phyloP scores from a whole-genome alignment of 2,797 vertebrate species.

The Siniperca undulata region DNA sequence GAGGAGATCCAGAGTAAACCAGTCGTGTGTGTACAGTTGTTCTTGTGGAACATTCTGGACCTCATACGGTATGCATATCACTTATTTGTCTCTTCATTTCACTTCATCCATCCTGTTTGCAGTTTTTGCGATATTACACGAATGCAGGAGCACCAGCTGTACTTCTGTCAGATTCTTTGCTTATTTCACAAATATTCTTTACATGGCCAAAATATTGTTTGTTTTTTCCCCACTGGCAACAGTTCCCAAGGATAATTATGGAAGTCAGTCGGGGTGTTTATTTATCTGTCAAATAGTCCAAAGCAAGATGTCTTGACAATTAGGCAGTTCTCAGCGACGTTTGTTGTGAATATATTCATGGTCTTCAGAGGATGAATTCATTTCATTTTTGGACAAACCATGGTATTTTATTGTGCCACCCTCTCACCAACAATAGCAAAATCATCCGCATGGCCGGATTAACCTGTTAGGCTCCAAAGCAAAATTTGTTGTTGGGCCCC shows the following conservation, averaged over 20 bases:
- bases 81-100: not conserved
- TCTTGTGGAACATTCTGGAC: conserved; percentile 93
- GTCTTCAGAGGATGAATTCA: not conserved
- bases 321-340: not conserved
- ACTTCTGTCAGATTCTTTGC: not conserved
- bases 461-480: not conserved
- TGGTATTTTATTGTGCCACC: not conserved
- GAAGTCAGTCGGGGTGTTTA: not conserved
- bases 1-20: conserved; percentile 94
- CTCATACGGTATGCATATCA: conserved; percentile 85
- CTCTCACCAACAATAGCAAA: not conserved
- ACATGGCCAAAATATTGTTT: not conserved
- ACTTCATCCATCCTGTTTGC: not conserved
- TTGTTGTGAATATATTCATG: not conserved
- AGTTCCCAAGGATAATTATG: not conserved
- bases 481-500: too few relatives aligned
- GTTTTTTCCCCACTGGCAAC: not conserved
- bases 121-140: not conserved
- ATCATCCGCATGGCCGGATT: not conserved
- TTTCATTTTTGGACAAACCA: too few relatives aligned
- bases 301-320: not conserved
- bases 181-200: not conserved
- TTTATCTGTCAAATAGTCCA: not conserved
- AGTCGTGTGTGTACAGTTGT: conserved; percentile 90
- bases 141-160: not conserved